Base-by-base conservation (phyloP, 2,888 invertebrate genomes). In the Herminia tarsipennalis region DNA sequence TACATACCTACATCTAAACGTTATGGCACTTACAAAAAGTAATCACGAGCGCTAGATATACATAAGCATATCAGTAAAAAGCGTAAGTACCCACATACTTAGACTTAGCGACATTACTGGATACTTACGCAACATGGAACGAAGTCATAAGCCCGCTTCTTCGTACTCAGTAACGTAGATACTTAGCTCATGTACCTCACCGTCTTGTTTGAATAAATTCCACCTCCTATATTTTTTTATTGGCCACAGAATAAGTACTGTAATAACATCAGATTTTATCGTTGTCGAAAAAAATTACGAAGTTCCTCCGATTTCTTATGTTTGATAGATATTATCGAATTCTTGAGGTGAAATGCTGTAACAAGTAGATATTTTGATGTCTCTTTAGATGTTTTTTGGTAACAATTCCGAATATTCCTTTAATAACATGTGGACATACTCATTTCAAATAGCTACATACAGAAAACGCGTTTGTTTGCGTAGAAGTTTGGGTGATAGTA, bases 221-320 rank as follows among this genome's bases (percentile, higher is more conserved):
- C 46, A 27, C 22, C 45, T 20, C 36, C 43, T 62, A 54, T 67
- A 63, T 62, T 58, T 55, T 70, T 71, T 71, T 71, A 67, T 62
- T 67, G 50, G 56, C 51, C 41, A 37, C 38, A 37, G 36, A 35
- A 45, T 51, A 59, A 51, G 56, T 56, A 48, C 55, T 10, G 59
- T 44, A 57, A 53, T 67, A 67, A 63, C 61, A 66, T 70, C 37
- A 56, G 64, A 70, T 70, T 70, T 68, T 70, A 70, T 64, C 53
- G 57, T 45, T 43, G 44, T 37, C 42, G 56, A 55, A 57, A 64
- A 37, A 66, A 68, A 66, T 56, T 61, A 54, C 46, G 28, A 37
- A 49, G 21, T 36, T 29, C 21, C 5, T 8, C 5, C 24, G 50
- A 65, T 49, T 48, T 14, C 36, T 53, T 54, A 49, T 36, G 28